Percentiles rank a stretch among this genome's conserved stretches.
Evolutionary conservation across 2,113 vertebrate species (phyloP).

Genomic region (Vulpes lagopus): DNA sequence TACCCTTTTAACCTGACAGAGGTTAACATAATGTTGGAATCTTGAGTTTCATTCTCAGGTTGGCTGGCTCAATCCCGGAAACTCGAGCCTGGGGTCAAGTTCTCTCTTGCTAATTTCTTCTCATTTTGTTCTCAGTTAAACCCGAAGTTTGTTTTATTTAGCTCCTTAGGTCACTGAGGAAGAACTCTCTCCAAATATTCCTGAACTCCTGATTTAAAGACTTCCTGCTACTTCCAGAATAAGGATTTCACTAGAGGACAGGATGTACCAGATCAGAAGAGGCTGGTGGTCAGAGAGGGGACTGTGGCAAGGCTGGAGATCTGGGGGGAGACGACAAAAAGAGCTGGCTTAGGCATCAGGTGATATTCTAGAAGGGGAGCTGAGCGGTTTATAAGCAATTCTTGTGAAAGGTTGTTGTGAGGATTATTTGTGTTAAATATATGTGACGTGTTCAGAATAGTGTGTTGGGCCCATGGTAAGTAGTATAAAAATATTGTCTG

Average conservation of each 20-base stretch:
- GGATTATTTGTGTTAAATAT: not conserved
- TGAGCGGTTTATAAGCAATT: not conserved
- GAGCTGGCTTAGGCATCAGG: not conserved
- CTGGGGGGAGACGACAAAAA: not conserved
- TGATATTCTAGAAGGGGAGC: not conserved
- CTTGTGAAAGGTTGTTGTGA: not conserved
- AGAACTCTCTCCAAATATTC: not conserved
- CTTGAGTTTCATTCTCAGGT: not conserved
- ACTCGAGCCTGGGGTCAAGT: not conserved
- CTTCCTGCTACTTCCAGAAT: not conserved
- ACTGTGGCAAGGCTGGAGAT: not conserved
- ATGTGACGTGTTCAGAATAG: not conserved
- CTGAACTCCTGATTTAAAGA: not conserved
- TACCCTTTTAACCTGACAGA: not conserved
- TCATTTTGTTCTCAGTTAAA: not conserved
- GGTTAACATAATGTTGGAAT: conserved; percentile 47
- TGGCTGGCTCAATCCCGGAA: not conserved
- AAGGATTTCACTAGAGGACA: not conserved
- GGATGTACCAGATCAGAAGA: not conserved
- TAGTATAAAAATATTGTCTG: not conserved
- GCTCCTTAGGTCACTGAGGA: not conserved
- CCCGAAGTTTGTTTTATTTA: conserved; percentile 45
- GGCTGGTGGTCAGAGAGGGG: not conserved
- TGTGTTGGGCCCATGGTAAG: not conserved
- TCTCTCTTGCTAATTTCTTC: not conserved